Evolutionary conservation across 2,797 vertebrate species (phyloP).

Genomic region (Halcyon smyrnensis): DNA sequence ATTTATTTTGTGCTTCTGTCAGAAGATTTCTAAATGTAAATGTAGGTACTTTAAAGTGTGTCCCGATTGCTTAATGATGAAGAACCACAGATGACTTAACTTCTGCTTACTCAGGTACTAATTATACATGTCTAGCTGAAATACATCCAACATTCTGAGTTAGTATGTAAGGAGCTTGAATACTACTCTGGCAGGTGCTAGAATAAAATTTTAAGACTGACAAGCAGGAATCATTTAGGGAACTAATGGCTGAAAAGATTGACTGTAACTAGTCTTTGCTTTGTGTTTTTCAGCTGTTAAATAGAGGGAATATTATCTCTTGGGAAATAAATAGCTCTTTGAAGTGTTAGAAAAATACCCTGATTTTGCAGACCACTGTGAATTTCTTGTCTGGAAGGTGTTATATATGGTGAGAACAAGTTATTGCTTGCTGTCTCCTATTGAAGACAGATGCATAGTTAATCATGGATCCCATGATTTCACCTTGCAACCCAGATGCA

Average conservation of each 20-base stretch:
- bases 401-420: conserved; percentile 16
- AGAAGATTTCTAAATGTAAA: conserved; percentile 23
- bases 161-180: not conserved
- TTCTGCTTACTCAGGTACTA: conserved; percentile 1
- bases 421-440: conserved; percentile 42
- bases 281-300: not conserved
- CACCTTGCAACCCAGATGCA: conserved; percentile 19
- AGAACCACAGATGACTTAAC: not conserved
- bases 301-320: not conserved
- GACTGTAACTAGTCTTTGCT: not conserved
- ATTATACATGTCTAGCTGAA: conserved; percentile 36
- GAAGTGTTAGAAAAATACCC: not conserved
- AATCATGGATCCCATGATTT: not conserved
- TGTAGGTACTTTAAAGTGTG: not conserved
- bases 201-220: not conserved
- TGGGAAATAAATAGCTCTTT: not conserved
- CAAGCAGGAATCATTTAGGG: not conserved
- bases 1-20: not conserved
- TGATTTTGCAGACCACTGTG: not conserved
- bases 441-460: conserved; percentile 33
- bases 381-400: conserved; percentile 4
- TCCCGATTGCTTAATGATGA: conserved; percentile 26
- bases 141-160: not conserved
- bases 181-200: not conserved
- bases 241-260: not conserved